phyloP scores from a whole-genome alignment of 1,140 invertebrate species.

The Halictus rubicundus region DNA sequence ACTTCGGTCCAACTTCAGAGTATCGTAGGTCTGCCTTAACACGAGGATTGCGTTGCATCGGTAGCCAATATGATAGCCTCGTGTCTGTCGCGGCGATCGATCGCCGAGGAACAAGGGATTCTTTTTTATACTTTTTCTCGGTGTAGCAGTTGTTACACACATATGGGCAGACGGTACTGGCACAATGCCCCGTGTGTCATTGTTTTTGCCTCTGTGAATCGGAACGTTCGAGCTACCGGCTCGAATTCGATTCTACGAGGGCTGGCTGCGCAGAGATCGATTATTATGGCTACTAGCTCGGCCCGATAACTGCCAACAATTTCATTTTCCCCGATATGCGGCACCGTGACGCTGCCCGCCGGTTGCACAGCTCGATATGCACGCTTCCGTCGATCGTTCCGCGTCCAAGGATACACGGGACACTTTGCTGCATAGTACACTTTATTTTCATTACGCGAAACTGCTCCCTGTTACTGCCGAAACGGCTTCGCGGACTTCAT shows the following conservation, averaged over 20 bases:
- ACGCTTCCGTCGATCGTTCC: constrained; percentile 32
- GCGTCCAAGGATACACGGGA: not conserved
- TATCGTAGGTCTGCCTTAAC: too few relatives aligned
- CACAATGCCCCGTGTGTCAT: constrained; percentile 21
- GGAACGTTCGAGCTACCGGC: constrained; percentile 5
- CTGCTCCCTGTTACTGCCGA: too few relatives aligned
- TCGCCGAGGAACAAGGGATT: not conserved
- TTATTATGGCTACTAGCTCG: constrained; percentile 57
- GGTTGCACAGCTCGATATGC: not conserved
- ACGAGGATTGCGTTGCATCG: too few relatives aligned
- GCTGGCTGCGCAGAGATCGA: constrained; percentile 42
- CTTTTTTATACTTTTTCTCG: too few relatives aligned
- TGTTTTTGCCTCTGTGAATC: constrained; percentile 13
- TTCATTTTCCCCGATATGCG: constrained; percentile 50
- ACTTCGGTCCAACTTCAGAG: too few relatives aligned
- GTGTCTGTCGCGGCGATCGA: not conserved
- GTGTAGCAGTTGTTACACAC: constrained; percentile 21
- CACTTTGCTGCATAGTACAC: not conserved
- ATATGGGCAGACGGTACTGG: constrained; percentile 5
- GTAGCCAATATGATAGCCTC: not conserved
- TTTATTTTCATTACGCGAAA: constrained; percentile 1
- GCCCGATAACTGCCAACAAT: constrained; percentile 54
- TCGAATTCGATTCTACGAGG: constrained; percentile 38
- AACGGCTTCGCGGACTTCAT: too few relatives aligned
- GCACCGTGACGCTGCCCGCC: not conserved